Conservation (phyloP, 2,888 invertebrate species). For the Strigamia crassipes region DNA sequence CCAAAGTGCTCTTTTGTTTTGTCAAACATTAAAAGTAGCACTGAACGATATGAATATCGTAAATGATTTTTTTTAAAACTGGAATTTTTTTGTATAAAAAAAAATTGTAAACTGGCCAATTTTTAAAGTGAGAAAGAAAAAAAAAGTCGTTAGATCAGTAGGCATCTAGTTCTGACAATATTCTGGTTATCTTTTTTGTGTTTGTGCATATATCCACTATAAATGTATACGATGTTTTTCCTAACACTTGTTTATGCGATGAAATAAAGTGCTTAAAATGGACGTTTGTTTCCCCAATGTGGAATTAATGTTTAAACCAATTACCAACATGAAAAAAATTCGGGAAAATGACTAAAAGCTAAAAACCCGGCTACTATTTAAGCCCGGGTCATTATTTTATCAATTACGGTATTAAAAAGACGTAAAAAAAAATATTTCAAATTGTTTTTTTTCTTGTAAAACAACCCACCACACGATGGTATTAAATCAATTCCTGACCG, state of each 20-base stretch:
- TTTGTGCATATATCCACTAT: conserved; percentile 29
- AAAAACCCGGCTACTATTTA: no score
- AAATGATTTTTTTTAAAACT: background rate
- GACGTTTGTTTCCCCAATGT: background rate
- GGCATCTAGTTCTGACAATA: conserved; percentile 8
- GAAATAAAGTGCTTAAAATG: conserved; percentile 38
- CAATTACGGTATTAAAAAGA: no score
- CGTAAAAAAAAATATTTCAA: no score
- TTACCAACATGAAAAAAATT: background rate
- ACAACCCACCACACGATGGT: no score
- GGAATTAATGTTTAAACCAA: background rate
- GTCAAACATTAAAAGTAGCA: conserved; percentile 40
- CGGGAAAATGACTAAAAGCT: no score
- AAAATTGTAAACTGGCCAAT: conserved; percentile 36
- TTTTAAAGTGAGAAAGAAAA: conserved; percentile 5
- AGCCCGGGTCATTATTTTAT: no score
- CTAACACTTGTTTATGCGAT: conserved; percentile 37
- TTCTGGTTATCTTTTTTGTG: conserved; percentile 40
- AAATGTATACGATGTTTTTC: conserved; percentile 41
- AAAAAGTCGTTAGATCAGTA: conserved; percentile 5
- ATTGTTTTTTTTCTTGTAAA: no score
- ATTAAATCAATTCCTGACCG: no score
- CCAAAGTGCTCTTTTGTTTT: conserved; percentile 39
- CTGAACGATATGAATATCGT: conserved; percentile 1
- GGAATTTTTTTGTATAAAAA: background rate